phyloP scores from a whole-genome alignment of 2,797 vertebrate species.

The Enteromius anoplus region DNA sequence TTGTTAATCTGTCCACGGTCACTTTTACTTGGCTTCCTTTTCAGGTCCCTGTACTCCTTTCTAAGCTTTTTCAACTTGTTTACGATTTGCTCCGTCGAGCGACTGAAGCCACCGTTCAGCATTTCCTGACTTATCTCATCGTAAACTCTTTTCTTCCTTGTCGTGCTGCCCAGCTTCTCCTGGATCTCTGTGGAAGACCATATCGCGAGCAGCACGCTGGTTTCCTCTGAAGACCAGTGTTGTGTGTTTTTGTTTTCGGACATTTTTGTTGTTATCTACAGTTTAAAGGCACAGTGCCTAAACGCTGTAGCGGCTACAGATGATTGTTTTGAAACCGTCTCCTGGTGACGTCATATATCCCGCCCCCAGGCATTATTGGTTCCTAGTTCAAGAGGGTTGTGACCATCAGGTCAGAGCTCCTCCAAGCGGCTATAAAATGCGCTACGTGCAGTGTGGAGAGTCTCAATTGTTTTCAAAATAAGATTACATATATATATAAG shows the following conservation, averaged over 20 bases:
- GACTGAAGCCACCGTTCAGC: constrained; percentile 13
- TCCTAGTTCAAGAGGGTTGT: background rate
- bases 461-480: no score
- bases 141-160: constrained; percentile 8
- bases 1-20: background rate
- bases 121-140: constrained; percentile 26
- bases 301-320: background rate
- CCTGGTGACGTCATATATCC: background rate
- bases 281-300: background rate
- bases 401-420: background rate
- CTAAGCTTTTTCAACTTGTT: constrained; percentile 36
- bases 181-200: constrained; percentile 36
- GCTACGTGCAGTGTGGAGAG: no score
- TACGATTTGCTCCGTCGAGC: constrained; percentile 4
- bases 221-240: constrained; percentile 24
- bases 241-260: background rate
- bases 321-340: constrained; percentile 11
- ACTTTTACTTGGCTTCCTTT: background rate
- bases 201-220: constrained; percentile 32
- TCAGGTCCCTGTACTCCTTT: constrained; percentile 32
- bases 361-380: background rate
- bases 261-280: background rate
- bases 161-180: constrained; percentile 11
- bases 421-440: background rate
- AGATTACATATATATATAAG: no score